These are phyloP conservation scores for Pogoniulus pusillus DNA, from an alignment of 2,797 vertebrate species.

Conservation along the genomic window DNA sequence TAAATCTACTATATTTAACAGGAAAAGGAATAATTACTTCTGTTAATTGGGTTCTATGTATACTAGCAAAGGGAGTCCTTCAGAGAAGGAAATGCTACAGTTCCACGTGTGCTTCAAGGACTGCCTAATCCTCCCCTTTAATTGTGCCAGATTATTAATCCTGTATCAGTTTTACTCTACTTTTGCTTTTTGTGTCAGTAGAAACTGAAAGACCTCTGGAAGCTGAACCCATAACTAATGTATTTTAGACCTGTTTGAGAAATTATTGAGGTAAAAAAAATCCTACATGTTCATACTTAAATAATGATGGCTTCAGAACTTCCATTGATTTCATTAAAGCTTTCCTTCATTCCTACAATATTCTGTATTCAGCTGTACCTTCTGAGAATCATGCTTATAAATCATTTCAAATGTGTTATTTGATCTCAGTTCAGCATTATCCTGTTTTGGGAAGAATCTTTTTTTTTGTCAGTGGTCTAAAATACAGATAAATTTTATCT, in stretches of 20 bases:
- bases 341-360: neutral
- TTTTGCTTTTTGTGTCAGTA: neutral
- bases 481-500: neutral
- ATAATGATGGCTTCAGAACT: neutral
- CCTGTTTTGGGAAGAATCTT: neutral
- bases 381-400: neutral
- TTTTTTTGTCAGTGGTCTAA: neutral
- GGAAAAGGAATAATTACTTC: neutral
- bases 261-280: neutral
- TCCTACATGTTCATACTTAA: neutral
- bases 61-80: neutral
- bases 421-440: neutral
- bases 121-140: neutral
- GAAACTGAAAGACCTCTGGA: neutral
- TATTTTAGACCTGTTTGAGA: neutral
- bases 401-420: neutral
- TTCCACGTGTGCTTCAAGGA: accelerated
- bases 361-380: neutral
- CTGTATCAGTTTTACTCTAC: neutral
- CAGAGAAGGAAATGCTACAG: neutral
- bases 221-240: neutral
- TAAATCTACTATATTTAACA: neutral
- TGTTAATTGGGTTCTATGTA: neutral
- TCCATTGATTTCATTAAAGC: neutral
- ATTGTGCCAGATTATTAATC: neutral